Base-by-base conservation (phyloP, 2,113 vertebrate species). In the Leucopternis melanops region DNA sequence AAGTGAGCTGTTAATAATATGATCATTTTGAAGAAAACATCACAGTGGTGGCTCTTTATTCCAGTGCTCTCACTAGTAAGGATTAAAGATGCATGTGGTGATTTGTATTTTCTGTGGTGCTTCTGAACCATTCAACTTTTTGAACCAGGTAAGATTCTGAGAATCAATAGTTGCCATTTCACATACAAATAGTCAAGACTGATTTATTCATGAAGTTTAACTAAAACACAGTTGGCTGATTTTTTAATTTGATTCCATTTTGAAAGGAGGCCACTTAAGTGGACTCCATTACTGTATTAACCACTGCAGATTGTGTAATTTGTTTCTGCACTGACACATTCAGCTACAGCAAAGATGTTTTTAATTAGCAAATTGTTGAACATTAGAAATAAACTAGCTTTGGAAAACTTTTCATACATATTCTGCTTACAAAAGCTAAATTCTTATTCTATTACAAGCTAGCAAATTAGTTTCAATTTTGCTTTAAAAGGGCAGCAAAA, bases 401-500 rank as follows among this genome's bases (percentile, higher is more conserved):
- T 91, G 70, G 54, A 62, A 72, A 93, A 69, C 36, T 89, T 82
- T 50, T 74, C 62, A 44, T 54, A 65, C 22, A 13, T 40, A 75
- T 69, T 95, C 62, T 80, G 74, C 93, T 94, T 92, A 78, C 54
- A 80, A 94, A 93, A 93, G 63, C 80, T 63, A 29, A 81, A 73
- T 89, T 88, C 78, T 88, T 63, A 38, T 47, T 78, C 40, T 81
- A 36, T 82, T 91, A 81, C 52, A 63, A 93, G 55, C 61, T 87
- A 79, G 70, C 42, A 78, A 92, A 89, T 79, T 84, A 50, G 20
- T 80, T 96, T 92, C 66, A 63, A 75, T 94, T 93, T 92, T 90
- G 38, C 40, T 96, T 94, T 79, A 75, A 87, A 95, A 93, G 58
- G 52, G 40, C 40, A 94, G 52, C 18, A 87, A 85, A 94, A 91